These are phyloP conservation scores for Cylas formicarius DNA, from an alignment of 1,140 invertebrate genomes.

Conservation along the genomic window DNA sequence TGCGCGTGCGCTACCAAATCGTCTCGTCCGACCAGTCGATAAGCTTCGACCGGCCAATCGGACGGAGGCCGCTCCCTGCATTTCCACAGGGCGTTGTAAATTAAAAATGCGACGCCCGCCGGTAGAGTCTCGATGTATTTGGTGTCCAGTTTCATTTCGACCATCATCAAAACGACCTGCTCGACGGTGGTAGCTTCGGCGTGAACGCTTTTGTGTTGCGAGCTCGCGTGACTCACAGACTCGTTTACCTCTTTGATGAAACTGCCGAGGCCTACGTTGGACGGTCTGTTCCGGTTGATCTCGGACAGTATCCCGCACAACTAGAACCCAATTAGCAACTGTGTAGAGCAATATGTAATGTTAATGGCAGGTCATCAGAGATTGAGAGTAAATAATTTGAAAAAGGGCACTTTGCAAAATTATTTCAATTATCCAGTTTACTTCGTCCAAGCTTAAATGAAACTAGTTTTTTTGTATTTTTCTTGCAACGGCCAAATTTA, in stretches of 20 bases:
- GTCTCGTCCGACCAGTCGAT: slow-evolving; percentile 71
- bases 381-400: too few relatives aligned
- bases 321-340: too few relatives aligned
- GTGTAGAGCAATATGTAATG: too few relatives aligned
- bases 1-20: slow-evolving; percentile 61
- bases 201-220: slow-evolving; percentile 13
- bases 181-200: slow-evolving; percentile 14
- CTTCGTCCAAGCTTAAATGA: too few relatives aligned
- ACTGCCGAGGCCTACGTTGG: slow-evolving; percentile 15
- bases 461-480: too few relatives aligned
- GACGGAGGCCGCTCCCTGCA: slow-evolving; percentile 68
- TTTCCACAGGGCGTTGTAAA: slow-evolving; percentile 67
- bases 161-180: slow-evolving; percentile 34
- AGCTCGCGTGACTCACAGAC: too few relatives aligned
- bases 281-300: slow-evolving; percentile 1
- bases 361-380: too few relatives aligned
- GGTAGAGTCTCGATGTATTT: slow-evolving; percentile 69
- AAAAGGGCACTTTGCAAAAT: too few relatives aligned
- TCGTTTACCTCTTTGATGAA: slow-evolving; percentile 14
- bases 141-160: slow-evolving; percentile 54
- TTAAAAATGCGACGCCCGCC: slow-evolving; percentile 62
- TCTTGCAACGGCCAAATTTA: too few relatives aligned
- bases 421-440: too few relatives aligned
- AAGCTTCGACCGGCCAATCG: slow-evolving; percentile 68
- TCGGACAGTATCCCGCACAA: slow-evolving; percentile 26